phyloP scores from a whole-genome alignment of 1,140 invertebrate genomes.

The Cyphomyrmex costatus region DNA sequence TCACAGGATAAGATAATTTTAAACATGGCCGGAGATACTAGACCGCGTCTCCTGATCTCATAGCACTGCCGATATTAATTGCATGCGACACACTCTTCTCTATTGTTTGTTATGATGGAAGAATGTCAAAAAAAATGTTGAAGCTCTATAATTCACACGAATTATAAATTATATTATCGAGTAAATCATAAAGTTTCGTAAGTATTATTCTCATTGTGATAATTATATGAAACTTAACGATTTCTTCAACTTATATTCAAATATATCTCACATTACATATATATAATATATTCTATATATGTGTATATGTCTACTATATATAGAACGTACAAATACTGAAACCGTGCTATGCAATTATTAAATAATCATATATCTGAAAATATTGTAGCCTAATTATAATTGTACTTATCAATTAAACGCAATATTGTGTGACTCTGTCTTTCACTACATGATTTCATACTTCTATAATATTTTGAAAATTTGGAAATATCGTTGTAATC shows the following conservation, averaged over 20 bases:
- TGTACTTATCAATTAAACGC: background rate
- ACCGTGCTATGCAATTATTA: background rate
- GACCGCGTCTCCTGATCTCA: no score
- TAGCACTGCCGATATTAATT: background rate
- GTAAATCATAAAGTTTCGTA: no score
- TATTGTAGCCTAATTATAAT: background rate
- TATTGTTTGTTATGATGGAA: background rate
- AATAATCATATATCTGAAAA: background rate
- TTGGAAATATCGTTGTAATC: background rate
- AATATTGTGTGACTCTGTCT: no score
- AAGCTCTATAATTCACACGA: background rate
- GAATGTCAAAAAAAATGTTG: background rate
- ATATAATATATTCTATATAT: no score
- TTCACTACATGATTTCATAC: background rate
- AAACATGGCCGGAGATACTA: no score
- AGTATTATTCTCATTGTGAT: background rate
- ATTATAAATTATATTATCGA: background rate
- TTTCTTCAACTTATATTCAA: background rate
- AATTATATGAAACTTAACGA: background rate
- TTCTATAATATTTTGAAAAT: background rate
- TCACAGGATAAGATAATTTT: background rate
- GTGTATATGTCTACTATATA: background rate
- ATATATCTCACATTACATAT: background rate
- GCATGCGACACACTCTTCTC: background rate
- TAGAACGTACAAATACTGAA: background rate